Evolutionary conservation across 2,888 invertebrate genomes (phyloP).

Genomic region (Neoscelio sp.): DNA sequence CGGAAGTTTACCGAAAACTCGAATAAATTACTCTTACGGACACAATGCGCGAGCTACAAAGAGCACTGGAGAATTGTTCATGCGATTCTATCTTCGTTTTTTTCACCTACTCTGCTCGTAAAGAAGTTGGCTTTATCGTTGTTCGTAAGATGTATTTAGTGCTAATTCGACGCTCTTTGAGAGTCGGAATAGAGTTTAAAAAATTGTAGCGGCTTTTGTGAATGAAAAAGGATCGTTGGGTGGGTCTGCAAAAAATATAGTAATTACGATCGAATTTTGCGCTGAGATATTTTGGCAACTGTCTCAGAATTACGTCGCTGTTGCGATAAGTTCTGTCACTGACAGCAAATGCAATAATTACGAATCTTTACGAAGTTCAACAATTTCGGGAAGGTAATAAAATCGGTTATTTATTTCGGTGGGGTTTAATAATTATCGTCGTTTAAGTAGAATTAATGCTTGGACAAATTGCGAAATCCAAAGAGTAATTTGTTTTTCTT

Average conservation of each 20-base stretch:
- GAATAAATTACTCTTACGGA: slow-evolving; percentile 15
- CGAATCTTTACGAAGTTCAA: slow-evolving; percentile 19
- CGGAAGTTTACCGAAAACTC: slow-evolving; percentile 50
- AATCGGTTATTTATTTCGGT: neutral
- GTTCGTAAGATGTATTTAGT: no score
- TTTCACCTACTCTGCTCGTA: no score
- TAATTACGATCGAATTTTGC: slow-evolving; percentile 9
- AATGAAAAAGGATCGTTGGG: no score
- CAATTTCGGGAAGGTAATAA: slow-evolving; percentile 1
- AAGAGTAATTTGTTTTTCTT: neutral
- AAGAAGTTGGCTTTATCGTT: no score
- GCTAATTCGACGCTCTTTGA: no score
- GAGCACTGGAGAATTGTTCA: neutral
- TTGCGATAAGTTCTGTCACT: slow-evolving; percentile 20
- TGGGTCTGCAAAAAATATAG: slow-evolving; percentile 1
- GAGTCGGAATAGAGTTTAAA: no score
- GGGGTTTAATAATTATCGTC: neutral
- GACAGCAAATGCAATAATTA: slow-evolving; percentile 29
- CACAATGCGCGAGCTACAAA: slow-evolving; percentile 9
- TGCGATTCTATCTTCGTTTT: neutral
- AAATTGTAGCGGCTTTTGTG: no score
- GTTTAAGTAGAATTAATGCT: no score
- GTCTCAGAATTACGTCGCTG: slow-evolving; percentile 10
- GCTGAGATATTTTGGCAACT: slow-evolving; percentile 14
- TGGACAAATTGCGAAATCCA: no score